These are phyloP conservation scores for Athalia rosae DNA, from an alignment of 2,888 invertebrate genomes.

Conservation along the genomic window DNA sequence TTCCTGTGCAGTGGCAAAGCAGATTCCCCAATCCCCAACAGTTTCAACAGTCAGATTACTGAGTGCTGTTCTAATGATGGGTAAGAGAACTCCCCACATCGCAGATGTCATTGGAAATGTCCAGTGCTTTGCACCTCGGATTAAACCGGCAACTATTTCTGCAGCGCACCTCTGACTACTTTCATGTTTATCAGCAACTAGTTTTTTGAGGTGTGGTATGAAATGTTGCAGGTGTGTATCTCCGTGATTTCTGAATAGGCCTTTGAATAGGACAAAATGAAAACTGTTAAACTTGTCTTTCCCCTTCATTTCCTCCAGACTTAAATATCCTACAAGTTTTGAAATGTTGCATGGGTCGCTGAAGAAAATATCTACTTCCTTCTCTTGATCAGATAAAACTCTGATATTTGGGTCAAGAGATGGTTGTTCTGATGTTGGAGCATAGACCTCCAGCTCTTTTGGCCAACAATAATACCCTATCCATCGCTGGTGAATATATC, in stretches of 20 bases:
- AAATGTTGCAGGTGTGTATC: constrained; percentile 79
- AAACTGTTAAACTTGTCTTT: constrained; percentile 85
- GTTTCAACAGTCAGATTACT: constrained; percentile 84
- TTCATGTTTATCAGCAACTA: constrained; percentile 83
- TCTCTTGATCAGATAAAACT: constrained; percentile 80
- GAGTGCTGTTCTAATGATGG: constrained; percentile 80
- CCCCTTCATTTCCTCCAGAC: constrained; percentile 91
- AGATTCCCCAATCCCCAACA: constrained; percentile 82
- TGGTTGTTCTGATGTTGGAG: constrained; percentile 81
- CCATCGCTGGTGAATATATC: constrained; percentile 82
- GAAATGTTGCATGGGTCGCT: constrained; percentile 80
- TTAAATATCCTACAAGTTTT: constrained; percentile 82
- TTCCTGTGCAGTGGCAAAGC: constrained; percentile 82
- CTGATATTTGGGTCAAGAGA: constrained; percentile 75
- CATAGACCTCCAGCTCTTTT: constrained; percentile 78
- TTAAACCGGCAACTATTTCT: constrained; percentile 86
- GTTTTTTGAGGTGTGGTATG: constrained; percentile 79
- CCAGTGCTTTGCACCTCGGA: constrained; percentile 92
- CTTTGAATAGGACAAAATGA: constrained; percentile 84
- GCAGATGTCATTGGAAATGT: constrained; percentile 77
- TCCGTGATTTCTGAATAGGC: constrained; percentile 87
- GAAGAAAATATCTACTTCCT: constrained; percentile 82
- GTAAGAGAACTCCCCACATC: constrained; percentile 79
- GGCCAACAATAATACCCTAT: constrained; percentile 77
- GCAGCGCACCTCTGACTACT: constrained; percentile 88